A percentile compares a stretch with the other conserved stretches of the same genome.
Conservation (phyloP, 2,888 invertebrate genomes). For the Eumerus sabulonum region DNA sequence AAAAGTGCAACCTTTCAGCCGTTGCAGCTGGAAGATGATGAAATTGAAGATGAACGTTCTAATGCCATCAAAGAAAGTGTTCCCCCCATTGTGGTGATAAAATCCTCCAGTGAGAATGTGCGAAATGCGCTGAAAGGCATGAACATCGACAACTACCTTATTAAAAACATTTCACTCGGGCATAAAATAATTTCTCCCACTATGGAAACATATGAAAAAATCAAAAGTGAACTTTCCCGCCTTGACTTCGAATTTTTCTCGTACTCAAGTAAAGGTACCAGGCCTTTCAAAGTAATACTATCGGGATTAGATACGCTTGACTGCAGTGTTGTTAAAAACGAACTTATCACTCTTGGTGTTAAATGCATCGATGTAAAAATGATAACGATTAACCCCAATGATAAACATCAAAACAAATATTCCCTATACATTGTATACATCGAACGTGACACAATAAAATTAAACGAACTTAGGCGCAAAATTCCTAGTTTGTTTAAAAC, state of each 20-base stretch:
- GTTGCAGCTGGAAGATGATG: no score
- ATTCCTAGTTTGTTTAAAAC: conserved; percentile 4
- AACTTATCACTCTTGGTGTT: conserved; percentile 16
- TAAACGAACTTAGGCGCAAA: conserved; percentile 5
- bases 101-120: no score
- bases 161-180: no score
- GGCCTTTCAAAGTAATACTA: conserved; percentile 23
- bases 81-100: no score
- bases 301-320: conserved; percentile 11
- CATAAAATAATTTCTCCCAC: no score
- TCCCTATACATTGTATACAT: conserved; percentile 8
- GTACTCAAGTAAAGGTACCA: conserved; percentile 7
- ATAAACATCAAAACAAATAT: not conserved
- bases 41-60: not conserved
- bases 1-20: no score
- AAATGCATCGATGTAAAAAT: conserved; percentile 22
- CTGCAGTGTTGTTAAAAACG: not conserved
- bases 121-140: no score
- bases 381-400: conserved; percentile 11
- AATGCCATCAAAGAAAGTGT: not conserved
- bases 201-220: no score
- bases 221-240: no score
- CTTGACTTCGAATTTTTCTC: not conserved
- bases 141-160: no score
- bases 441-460: conserved; percentile 10